Conservation (phyloP, 53 echinoderm and acorn worm species). For the Stichopus horrens region DNA sequence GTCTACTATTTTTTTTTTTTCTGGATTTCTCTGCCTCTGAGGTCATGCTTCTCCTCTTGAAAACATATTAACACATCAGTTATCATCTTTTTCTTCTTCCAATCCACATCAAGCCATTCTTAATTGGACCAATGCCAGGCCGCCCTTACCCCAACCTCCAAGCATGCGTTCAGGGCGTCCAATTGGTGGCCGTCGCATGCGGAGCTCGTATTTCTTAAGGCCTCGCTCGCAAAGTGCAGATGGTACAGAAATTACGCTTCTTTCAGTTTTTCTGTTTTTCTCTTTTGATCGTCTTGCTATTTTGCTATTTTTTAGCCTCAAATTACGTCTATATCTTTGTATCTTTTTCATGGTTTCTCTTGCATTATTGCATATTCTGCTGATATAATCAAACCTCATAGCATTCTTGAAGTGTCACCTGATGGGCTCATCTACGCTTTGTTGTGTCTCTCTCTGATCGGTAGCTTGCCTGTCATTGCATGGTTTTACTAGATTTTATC, state of each 20-base stretch:
- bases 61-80: constrained; percentile 4
- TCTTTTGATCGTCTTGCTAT: background rate
- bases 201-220: constrained; percentile 54
- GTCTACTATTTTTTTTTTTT: constrained; percentile 5
- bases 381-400: too few relatives aligned
- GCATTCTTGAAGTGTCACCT: too few relatives aligned
- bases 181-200: constrained; percentile 42
- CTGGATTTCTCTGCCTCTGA: constrained; percentile 23
- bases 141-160: constrained; percentile 34
- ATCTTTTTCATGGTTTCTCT: too few relatives aligned
- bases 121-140: constrained; percentile 44
- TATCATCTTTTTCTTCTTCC: background rate
- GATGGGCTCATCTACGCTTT: too few relatives aligned
- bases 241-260: constrained; percentile 42
- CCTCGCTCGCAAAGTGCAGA: constrained; percentile 67
- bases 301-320: too few relatives aligned
- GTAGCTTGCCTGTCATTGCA: too few relatives aligned
- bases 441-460: too few relatives aligned
- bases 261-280: constrained; percentile 35
- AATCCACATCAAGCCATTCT: constrained; percentile 32
- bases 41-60: constrained; percentile 37
- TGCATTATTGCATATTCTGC: too few relatives aligned
- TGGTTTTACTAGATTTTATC: too few relatives aligned
- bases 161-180: constrained; percentile 36
- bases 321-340: too few relatives aligned